Evolutionary conservation across 2,888 invertebrate species (phyloP), one percentile per base, ranked within the genome.

Genomic region (Melolontha melolontha): DNA sequence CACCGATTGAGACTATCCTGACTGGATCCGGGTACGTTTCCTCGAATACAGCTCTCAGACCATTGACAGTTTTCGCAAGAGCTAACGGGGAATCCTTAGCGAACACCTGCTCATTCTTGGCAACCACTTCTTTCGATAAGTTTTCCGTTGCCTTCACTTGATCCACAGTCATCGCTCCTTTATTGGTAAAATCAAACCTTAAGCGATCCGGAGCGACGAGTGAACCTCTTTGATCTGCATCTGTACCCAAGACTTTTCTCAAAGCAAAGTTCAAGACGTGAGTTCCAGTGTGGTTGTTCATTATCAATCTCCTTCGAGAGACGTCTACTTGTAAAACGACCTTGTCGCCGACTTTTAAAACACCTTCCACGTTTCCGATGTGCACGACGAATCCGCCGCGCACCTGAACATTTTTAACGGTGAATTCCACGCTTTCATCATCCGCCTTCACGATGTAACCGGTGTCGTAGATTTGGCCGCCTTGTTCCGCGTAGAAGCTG

Each of bases 261-360:
- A 99, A 85, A 17, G 95, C 96, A 84, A 93, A 97, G 85, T 99
- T 99, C 11, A 99, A 86, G 47, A 97, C 90, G 83, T 99, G 99
- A 0, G 99, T 99, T 17, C 97, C 98, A 47, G 98, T 94, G 84
- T 99, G 97, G 85, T 99, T 99, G 81, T 94, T 97, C 99, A 99
- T 99, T n/a, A 98, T 89, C 34, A 94, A 86, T 77, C 93, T 89
- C 76, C 99, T 87, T 65, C 98, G 89, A 67, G 90, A 89, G 66
- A 90, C 90, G 82, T 98, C 98, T 68, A 98, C 88, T 73, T 92
- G 89, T 50, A 97, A 86, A 67, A 87, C 86, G 47, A 99, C 86
- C 78, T 88, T 88, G 84, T 99, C 98, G 0, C 97, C 98, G 68
- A 95, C 91, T 75, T 87, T 88, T 11, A 99, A 83, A 0, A 84